A percentile compares a stretch with the other conserved stretches of the same genome.
Evolutionary conservation across 2,888 invertebrate species (phyloP).

Genomic region (Patella ulyssiponensis): DNA sequence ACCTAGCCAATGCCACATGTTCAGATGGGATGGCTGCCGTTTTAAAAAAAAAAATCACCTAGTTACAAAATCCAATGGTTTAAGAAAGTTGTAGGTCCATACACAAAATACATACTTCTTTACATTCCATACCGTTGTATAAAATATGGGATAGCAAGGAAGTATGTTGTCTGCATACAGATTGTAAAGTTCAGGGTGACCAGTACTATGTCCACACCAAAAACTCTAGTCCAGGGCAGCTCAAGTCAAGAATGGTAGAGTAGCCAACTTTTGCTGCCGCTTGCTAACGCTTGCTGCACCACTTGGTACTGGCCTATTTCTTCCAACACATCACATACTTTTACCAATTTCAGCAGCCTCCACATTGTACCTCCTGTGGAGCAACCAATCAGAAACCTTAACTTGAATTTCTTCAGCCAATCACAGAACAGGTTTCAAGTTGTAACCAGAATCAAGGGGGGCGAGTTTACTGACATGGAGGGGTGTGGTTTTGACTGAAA

Average conservation of each 20-base stretch:
- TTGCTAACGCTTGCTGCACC: slow-evolving; percentile 21
- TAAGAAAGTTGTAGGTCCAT: slow-evolving; percentile 32
- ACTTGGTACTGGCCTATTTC: slow-evolving; percentile 38
- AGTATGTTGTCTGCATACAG: slow-evolving; percentile 86
- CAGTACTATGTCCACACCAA: slow-evolving; percentile 9
- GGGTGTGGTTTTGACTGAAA: slow-evolving; percentile 27
- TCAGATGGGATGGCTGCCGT: too few species aligned
- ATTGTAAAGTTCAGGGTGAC: background rate
- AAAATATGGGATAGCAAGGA: slow-evolving; percentile 92
- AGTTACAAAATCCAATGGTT: too few species aligned
- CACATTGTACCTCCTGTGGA: slow-evolving; percentile 50
- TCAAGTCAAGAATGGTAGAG: slow-evolving; percentile 17
- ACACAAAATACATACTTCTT: slow-evolving; percentile 82
- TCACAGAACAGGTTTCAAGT: slow-evolving; percentile 44
- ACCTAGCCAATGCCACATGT: background rate
- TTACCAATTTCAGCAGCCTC: slow-evolving; percentile 65
- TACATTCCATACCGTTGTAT: slow-evolving; percentile 92
- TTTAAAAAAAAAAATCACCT: too few species aligned
- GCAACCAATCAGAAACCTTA: slow-evolving; percentile 56
- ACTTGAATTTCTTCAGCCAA: slow-evolving; percentile 43
- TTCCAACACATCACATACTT: slow-evolving; percentile 55
- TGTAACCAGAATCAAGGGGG: slow-evolving; percentile 44
- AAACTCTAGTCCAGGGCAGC: slow-evolving; percentile 9
- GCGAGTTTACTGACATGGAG: slow-evolving; percentile 31
- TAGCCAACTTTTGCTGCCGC: slow-evolving; percentile 16